Percentiles rank a stretch among this genome's conserved stretches.
Evolutionary conservation across 2,113 vertebrate species (phyloP).

Genomic region (rat (Rattus norvegicus)): GRCr8 NC_086039.1:56797001-56797500

Average conservation of each 20-base stretch:
- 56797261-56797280: neutral
- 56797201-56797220: neutral
- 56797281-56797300: slow-evolving; percentile 16
- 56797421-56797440: slow-evolving; percentile 38
- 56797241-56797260: neutral
- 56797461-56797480: slow-evolving; percentile 8
- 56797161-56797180: neutral
- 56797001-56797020: neutral
- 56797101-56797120: neutral
- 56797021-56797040: neutral
- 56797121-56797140: neutral
- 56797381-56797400: slow-evolving; percentile 18
- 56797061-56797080: neutral
- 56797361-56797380: slow-evolving; percentile 30
- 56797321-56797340: neutral
- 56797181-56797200: neutral
- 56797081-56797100: neutral
- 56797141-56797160: neutral
- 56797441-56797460: neutral
- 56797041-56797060: neutral
- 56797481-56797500: slow-evolving; percentile 12
- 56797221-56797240: neutral
- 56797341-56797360: slow-evolving; percentile 31
- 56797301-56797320: slow-evolving; percentile 32
- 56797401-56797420: neutral